A percentile compares a stretch with the other conserved stretches of the same genome.
phyloP scores from a whole-genome alignment of 2,113 vertebrate species.

The Anoplopoma fimbria region DNA sequence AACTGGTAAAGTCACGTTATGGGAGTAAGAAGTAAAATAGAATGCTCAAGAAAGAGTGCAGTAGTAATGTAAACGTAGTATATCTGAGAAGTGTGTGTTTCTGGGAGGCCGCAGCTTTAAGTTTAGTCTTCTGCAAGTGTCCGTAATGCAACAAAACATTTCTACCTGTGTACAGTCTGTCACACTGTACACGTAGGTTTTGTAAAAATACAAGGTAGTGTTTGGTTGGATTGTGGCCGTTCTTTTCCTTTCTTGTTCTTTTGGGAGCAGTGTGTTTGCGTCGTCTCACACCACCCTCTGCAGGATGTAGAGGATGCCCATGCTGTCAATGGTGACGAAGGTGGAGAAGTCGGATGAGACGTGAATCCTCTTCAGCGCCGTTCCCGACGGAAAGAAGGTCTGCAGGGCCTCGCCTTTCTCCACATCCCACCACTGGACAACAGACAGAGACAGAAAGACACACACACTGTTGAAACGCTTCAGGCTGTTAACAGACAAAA shows the following conservation, averaged over 20 bases:
- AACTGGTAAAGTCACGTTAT: background rate
- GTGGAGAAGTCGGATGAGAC: constrained; percentile 91
- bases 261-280: too few species aligned
- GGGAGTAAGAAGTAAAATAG: background rate
- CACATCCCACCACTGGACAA: constrained; percentile 93
- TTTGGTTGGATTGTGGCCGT: background rate
- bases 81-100: background rate
- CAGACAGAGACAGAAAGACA: constrained; percentile 36
- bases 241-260: too few species aligned
- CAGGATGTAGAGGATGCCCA: constrained; percentile 95
- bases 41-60: background rate
- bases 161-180: background rate
- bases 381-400: constrained; percentile 94
- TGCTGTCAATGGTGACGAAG: constrained; percentile 94
- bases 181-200: background rate
- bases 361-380: constrained; percentile 90
- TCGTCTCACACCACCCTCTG: constrained; percentile 76
- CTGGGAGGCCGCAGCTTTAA: background rate
- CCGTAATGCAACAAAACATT: background rate
- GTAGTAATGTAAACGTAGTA: background rate
- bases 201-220: background rate
- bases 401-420: constrained; percentile 89
- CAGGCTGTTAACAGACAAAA: too few species aligned
- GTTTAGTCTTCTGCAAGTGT: background rate
- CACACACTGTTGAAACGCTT: background rate